These are phyloP conservation scores for Acrobasis suavella DNA, from an alignment of 2,888 invertebrate genomes.

Conservation along the genomic window DNA sequence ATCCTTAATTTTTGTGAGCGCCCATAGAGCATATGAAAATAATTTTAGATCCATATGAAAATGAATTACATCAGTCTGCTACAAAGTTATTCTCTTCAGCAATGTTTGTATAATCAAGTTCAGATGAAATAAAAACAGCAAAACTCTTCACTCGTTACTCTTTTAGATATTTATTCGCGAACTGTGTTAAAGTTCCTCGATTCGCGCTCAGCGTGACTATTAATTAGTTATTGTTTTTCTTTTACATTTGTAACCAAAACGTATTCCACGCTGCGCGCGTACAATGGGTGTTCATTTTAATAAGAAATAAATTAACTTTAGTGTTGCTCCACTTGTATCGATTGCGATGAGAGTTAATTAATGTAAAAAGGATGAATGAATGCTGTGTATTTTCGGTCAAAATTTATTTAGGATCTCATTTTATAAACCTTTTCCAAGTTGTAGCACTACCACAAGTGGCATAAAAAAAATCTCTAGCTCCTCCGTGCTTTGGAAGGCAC, in stretches of 20 bases:
- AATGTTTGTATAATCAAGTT: background rate
- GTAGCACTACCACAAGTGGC: too few relatives aligned
- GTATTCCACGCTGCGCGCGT: constrained; percentile 13
- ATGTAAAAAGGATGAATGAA: too few relatives aligned
- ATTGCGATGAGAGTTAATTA: background rate
- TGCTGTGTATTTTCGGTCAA: too few relatives aligned
- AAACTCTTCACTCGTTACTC: background rate
- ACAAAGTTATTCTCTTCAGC: too few relatives aligned
- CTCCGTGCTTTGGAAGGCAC: too few relatives aligned
- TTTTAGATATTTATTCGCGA: constrained; percentile 7
- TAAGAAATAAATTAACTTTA: constrained; percentile 26
- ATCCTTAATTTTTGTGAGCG: too few relatives aligned
- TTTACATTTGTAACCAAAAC: constrained; percentile 14
- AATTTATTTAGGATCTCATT: too few relatives aligned
- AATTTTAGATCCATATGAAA: too few relatives aligned
- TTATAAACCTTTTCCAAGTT: too few relatives aligned
- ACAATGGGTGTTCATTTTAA: constrained; percentile 16
- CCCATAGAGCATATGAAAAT: too few relatives aligned
- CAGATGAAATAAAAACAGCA: background rate
- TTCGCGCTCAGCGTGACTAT: constrained; percentile 20
- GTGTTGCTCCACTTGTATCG: background rate
- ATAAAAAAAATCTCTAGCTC: too few relatives aligned
- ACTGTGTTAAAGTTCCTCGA: background rate
- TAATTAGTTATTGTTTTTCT: constrained; percentile 20
- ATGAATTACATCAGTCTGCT: too few relatives aligned